Base-by-base conservation (phyloP, 2,113 vertebrate genomes). In the Herpailurus yagouaroundi region DNA sequence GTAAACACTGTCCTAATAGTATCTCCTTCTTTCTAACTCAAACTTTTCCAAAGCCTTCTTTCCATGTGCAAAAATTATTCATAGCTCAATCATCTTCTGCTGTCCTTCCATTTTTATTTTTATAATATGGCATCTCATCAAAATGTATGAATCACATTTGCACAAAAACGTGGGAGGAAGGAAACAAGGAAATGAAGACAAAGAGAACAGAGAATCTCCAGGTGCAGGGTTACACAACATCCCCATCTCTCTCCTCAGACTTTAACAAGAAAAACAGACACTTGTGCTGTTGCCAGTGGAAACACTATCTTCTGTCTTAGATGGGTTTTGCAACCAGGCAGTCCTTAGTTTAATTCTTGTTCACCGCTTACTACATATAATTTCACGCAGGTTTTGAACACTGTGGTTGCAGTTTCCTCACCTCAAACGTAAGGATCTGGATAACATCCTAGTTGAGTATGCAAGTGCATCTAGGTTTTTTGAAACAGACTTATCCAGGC, bases 11-110 rank as follows among this genome's bases (percentile, higher is more conserved):
- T 77, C 31, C 60, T 90, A 69, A 71, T 85, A 60, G 81, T 63
- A 73, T 57, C 29, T 12, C 4, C 36, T 81, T 66, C 63, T 21
- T 12, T 31, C 27, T 33, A 88, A 81, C 41, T 79, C 36, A 89
- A 68, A 93, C 38, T 89, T 89, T 87, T 9, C 29, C 52, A 50
- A 95, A 89, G 48, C 66, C 94, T 7, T 89, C 50, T 88, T 96
- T 15, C 25, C 41, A 29, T n/a, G 21, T 33, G 23, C 50, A 95
- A 16, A 81, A 96, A 97, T 91, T 52, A 92, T 76, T 68, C 69
- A 80, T 38, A 76, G 31, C 41, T 84, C n/a, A 57, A 33, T 92
- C 55, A 89, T 94, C 57, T 91, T 83, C 80, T 97, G 33, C 14
- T 92, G 4, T 50, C 31, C 25, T 95, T 86, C 36, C 14, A 82